Evolutionary conservation across 1,140 invertebrate genomes (phyloP), one percentile per base, ranked within the genome.

Genomic region (Drosophila obscura): DNA sequence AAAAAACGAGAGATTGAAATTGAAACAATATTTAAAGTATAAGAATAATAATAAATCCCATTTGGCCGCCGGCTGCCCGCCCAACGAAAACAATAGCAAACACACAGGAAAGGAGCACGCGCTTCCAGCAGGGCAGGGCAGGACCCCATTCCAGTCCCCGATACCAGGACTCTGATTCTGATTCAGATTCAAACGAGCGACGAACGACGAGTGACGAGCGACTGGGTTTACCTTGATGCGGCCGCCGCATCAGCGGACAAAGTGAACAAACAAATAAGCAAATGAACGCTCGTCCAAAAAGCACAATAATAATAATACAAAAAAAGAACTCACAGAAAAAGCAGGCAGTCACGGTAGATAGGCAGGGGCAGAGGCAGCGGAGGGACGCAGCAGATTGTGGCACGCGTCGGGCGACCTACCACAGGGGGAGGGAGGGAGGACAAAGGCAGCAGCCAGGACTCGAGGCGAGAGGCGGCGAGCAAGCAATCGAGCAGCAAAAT

Each of bases 261-360:
- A 88, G 80, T 88, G 79, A 77, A 83, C 83, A 88, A 88, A 88
- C 83, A 88, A 88, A 88, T 88, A 88, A 88, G 83, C 83, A 88
- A 88, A 88, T 83, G 83, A 88, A 85, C 81, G 82, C 77, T 82
- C 80, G 67, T 53, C 81, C 44, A 63, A 87, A 87, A 88, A 88
- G 83, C 82, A 85, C 82, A 87, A 87, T 87, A 83, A 85, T 66
- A 66, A 62, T 28, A 71, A 62, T 28, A 50, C 16, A 22, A 8
- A 43, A 44, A 59, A 53, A 28, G 46, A 49, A 13, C 55, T 31
- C 16, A 16, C 46, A 64, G 48, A 1, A 48, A 64, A 71, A 65
- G 35, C 35, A 39, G 35, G 35, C 11, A 35, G 24, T 26, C 1
- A 19, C 13, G 28, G 22, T 22, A 28, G 7, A 26, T 24, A 11